Base-by-base conservation (phyloP, 2,888 invertebrate genomes). In the Drosophila austrosaltans region DNA sequence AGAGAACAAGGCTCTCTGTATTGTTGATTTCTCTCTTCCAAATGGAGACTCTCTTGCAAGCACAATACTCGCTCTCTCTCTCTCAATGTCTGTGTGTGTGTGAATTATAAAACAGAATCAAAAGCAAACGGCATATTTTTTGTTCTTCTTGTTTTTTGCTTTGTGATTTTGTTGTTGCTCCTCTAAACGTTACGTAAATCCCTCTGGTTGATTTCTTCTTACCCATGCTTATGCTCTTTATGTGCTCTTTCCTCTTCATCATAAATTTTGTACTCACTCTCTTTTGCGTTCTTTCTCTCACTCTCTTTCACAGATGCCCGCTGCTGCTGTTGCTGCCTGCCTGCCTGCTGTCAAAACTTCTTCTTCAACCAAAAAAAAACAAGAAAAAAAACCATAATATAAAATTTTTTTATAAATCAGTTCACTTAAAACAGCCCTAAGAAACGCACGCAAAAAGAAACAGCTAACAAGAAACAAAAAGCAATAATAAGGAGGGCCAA, bases 101-200 rank as follows among this genome's bases (percentile, higher is more conserved):
- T 73, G 88, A 83, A 83, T 83, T 83, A 83, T 83, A 83, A 83
- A 83, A 87, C 88, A 83, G 88, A 83, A 83, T 87, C 88, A 83
- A 83, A 83, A 83, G 86, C 83, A 82, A 82, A 81, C 82, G 66
- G 74, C 73, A 76, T 69, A 77, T 75, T 59, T 60, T 66, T 66
- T n/a, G 5, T 59, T 75, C 32, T 61, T 28, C 16, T 61, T 36
- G 30, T 48, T 40, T 39, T 28, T 62, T 82, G 68, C 58, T 70
- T 76, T 71, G 73, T 81, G 81, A 69, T 78, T 36, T 54, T 53
- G 28, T 48, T 6, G 53, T n/a, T 16, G 16, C 16, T 16, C 16
- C 16, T 87, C 78, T 72, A 58, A 78, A 75, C 78, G 83, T 83
- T 83, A 83, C 83, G 83, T 83, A 83, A 83, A 76, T 69, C 67